Evolutionary conservation across 2,797 vertebrate species (phyloP), one percentile per base, ranked within the genome.

Genomic region (Enteromius argenteus): DNA sequence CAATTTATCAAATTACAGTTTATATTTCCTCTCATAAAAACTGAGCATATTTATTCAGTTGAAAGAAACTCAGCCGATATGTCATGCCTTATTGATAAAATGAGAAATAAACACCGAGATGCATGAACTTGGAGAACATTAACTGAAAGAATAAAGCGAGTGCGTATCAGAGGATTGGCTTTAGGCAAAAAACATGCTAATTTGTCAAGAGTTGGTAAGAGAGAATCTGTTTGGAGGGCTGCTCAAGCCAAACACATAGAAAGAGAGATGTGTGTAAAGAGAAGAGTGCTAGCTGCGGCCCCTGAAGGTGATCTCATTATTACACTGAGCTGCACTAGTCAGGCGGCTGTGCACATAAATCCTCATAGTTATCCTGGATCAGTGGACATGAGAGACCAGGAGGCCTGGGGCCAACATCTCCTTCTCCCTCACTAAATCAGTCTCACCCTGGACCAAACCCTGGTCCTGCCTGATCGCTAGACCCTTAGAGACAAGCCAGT

Each of bases 1-100:
- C 87, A 89, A 91, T 91, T 91, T 90, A 86, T 83, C 79, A 87
- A 88, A 90, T 85, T 64, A 86, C 86, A 81, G 88, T 90, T 86
- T 90, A 89, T 88, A 23, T 80, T 71, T 56, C 39, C 60, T 23
- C 35, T 37, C 35, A 46, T 10, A 60, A 66, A 46, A 67, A 30
- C 17, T 14, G 5, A 39, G 32, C 71, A 66, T 67, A 27, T 42
- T 27, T 19, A 60, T 60, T 56, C 9, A 14, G 21, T 49, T 39
- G 4, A 46, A 46, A 46, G 42, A 66, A 79, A 64, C 60, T 53
- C 69, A 73, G 68, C 21, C 17, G 32, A 5, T 77, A 44, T 71
- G 23, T 60, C 17, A 32, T 27, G 51, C 17, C 39, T n/a, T 51
- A 66, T 39, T 68, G 60, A 83, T 68, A 75, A 75, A 83, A 68